These are phyloP conservation scores for Piscicola geometra DNA, from an alignment of 2,888 invertebrate species.

Conservation along the genomic window DNA sequence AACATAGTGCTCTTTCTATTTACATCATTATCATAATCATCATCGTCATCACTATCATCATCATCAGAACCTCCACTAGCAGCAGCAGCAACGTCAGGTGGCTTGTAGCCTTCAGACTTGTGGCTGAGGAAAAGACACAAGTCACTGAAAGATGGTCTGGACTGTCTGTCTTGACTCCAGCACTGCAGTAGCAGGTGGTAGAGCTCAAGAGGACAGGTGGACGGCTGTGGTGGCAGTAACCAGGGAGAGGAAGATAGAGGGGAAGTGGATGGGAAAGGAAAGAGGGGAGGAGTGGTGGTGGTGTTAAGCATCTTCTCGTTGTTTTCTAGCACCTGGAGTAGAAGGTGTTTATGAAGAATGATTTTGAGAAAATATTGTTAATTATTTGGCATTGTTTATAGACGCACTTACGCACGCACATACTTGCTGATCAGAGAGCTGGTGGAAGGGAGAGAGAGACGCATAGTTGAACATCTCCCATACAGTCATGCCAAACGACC, in stretches of 20 bases:
- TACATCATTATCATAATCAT: too few species aligned
- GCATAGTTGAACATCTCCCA: conserved; percentile 79
- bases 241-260: conserved; percentile 74
- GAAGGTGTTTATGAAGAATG: too few species aligned
- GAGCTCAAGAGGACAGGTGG: conserved; percentile 76
- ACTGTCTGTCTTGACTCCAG: conserved; percentile 75
- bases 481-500: conserved; percentile 81
- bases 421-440: conserved; percentile 65
- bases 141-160: conserved; percentile 79
- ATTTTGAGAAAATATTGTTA: too few species aligned
- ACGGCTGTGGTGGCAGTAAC: conserved; percentile 70
- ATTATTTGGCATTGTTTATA: too few species aligned
- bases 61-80: background rate
- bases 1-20: too few species aligned
- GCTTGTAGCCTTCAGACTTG: conserved; percentile 55
- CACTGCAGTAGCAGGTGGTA: conserved; percentile 87
- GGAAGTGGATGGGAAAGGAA: too few species aligned
- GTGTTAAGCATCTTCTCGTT: conserved; percentile 70
- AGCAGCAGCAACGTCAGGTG: conserved; percentile 46
- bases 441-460: conserved; percentile 71
- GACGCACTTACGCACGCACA: too few species aligned
- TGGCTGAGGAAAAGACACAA: conserved; percentile 74
- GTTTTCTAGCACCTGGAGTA: conserved; percentile 70
- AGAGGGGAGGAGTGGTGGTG: too few species aligned
- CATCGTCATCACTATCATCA: background rate